Evolutionary conservation across 2,888 invertebrate genomes (phyloP).

Genomic region (Drosophila lutescens): DNA sequence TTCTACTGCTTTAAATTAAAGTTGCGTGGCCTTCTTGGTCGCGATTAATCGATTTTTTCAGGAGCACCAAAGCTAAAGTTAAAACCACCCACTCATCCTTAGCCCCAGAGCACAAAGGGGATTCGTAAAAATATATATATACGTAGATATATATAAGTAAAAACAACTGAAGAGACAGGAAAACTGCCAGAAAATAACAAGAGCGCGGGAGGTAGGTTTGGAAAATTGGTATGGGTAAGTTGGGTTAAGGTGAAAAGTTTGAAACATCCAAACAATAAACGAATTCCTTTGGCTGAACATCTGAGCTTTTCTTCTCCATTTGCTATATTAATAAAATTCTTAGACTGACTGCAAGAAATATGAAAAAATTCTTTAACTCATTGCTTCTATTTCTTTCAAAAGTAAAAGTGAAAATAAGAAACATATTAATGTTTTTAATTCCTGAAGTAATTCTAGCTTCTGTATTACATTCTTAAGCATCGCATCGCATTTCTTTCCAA

Average conservation of each 20-base stretch:
- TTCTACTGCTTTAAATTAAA: slow-evolving; percentile 41
- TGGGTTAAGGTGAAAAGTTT: slow-evolving; percentile 21
- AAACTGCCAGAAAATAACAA: slow-evolving; percentile 10
- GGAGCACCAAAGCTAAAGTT: slow-evolving; percentile 33
- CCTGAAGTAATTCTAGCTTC: too few relatives aligned
- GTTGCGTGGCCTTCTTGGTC: slow-evolving; percentile 28
- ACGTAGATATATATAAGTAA: slow-evolving; percentile 1
- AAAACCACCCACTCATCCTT: slow-evolving; percentile 8
- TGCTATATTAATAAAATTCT: slow-evolving; percentile 10
- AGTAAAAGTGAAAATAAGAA: not conserved
- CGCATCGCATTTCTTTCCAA: too few relatives aligned
- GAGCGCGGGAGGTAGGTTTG: not conserved
- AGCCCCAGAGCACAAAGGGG: slow-evolving; percentile 15
- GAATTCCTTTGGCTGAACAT: slow-evolving; percentile 29
- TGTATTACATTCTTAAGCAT: too few relatives aligned
- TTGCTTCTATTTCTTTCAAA: not conserved
- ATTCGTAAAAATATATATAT: slow-evolving; percentile 34
- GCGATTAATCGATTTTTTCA: slow-evolving; percentile 68
- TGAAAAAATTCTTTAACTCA: slow-evolving; percentile 1
- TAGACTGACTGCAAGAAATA: not conserved
- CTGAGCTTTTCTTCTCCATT: slow-evolving; percentile 11
- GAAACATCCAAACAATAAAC: slow-evolving; percentile 29
- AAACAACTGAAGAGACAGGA: slow-evolving; percentile 26
- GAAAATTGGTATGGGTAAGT: slow-evolving; percentile 6
- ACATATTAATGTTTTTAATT: too few relatives aligned